These are phyloP conservation scores for Thamnophis elegans DNA, from an alignment of 2,797 vertebrate genomes.

Conservation along the genomic window DNA sequence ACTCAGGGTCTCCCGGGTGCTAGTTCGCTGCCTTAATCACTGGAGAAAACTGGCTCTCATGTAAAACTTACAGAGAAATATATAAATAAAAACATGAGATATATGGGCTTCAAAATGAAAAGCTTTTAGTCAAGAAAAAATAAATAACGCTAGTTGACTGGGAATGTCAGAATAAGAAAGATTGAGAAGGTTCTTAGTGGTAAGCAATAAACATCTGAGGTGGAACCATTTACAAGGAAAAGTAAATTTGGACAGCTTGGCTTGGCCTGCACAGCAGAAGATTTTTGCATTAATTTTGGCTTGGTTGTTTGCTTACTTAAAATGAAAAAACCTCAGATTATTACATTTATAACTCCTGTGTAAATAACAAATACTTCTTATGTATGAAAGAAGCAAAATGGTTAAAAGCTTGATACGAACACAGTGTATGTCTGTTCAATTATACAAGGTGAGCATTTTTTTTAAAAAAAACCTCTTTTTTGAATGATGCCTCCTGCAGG, in stretches of 20 bases:
- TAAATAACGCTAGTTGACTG: background rate
- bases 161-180: background rate
- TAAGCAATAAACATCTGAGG: background rate
- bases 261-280: background rate
- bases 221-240: background rate
- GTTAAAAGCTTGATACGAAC: conserved; percentile 36
- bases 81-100: background rate
- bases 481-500: background rate
- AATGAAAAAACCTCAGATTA: conserved; percentile 4
- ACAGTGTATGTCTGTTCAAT: conserved; percentile 43
- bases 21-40: background rate
- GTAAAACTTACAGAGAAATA: background rate
- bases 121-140: background rate
- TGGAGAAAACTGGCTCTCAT: background rate
- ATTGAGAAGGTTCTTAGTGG: background rate
- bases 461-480: conserved; percentile 50
- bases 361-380: conserved; percentile 1
- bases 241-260: background rate
- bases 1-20: background rate
- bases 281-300: background rate
- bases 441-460: conserved; percentile 56
- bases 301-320: background rate
- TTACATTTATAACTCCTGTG: conserved; percentile 37
- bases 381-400: conserved; percentile 10
- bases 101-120: background rate